These are phyloP conservation scores for Atta cephalotes DNA, from an alignment of 1,140 invertebrate species.

Conservation along the genomic window DNA sequence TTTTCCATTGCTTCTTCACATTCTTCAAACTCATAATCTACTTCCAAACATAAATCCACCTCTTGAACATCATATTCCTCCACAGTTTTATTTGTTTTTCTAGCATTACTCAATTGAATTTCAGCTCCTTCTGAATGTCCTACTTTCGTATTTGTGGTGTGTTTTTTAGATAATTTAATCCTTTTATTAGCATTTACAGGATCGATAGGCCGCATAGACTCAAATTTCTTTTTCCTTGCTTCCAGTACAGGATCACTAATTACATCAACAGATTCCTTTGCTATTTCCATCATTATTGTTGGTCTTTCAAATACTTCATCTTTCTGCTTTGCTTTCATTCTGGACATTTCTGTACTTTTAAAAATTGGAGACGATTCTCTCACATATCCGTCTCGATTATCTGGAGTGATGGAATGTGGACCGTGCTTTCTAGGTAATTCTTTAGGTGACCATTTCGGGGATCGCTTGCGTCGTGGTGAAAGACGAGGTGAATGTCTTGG, in stretches of 20 bases:
- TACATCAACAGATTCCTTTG: slow-evolving; percentile 67
- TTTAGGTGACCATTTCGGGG: slow-evolving; percentile 75
- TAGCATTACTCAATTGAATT: slow-evolving; percentile 39
- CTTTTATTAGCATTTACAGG: slow-evolving; percentile 82
- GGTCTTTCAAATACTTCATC: slow-evolving; percentile 67
- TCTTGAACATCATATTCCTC: slow-evolving; percentile 67
- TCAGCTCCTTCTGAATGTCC: slow-evolving; percentile 64
- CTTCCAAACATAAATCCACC: slow-evolving; percentile 71
- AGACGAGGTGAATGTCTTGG: slow-evolving; percentile 76
- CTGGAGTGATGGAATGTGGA: slow-evolving; percentile 68
- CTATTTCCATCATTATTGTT: neutral
- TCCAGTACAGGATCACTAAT: slow-evolving; percentile 80
- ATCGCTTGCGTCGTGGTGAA: slow-evolving; percentile 74
- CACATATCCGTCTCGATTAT: slow-evolving; percentile 51
- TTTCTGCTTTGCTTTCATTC: slow-evolving; percentile 70
- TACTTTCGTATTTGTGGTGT: slow-evolving; percentile 58
- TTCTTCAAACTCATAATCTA: slow-evolving; percentile 76
- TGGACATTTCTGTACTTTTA: slow-evolving; percentile 64
- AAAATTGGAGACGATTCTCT: slow-evolving; percentile 65
- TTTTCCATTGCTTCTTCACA: slow-evolving; percentile 70
- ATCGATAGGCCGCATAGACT: slow-evolving; percentile 81
- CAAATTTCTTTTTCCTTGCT: slow-evolving; percentile 83
- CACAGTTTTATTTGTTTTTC: slow-evolving; percentile 60
- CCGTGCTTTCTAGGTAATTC: slow-evolving; percentile 71
- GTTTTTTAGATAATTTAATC: slow-evolving; percentile 82